phyloP scores from a whole-genome alignment of 1,140 invertebrate genomes.

The Mamestra configurata region DNA sequence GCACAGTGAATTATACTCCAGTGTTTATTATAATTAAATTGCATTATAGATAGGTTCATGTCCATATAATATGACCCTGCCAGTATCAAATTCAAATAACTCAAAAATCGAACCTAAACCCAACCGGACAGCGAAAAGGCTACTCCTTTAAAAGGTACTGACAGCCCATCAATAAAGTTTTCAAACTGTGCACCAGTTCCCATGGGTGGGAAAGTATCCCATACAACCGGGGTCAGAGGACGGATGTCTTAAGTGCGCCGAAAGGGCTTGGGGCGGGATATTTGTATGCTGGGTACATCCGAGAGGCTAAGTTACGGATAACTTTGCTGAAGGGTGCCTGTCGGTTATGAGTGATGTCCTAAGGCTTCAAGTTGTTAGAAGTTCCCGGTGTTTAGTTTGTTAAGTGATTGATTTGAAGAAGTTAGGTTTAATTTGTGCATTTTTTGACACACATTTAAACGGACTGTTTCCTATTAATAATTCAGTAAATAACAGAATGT shows the following conservation, averaged over 20 bases:
- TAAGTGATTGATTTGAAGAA: constrained; percentile 3
- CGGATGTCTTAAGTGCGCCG: constrained; percentile 68
- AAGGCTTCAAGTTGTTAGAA: constrained; percentile 11
- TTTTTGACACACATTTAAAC: too few relatives aligned
- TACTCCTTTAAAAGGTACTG: constrained; percentile 31
- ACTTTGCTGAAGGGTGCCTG: constrained; percentile 42
- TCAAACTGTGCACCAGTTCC: constrained; percentile 53
- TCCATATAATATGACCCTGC: too few relatives aligned
- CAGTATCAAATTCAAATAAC: constrained; percentile 7
- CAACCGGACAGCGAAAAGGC: constrained; percentile 21
- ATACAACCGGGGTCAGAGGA: constrained; percentile 40
- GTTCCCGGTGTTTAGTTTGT: not conserved
- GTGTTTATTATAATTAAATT: too few relatives aligned
- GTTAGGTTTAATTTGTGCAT: not conserved
- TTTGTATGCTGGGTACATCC: constrained; percentile 69
- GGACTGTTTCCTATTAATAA: too few relatives aligned
- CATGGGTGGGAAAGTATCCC: constrained; percentile 61
- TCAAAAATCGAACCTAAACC: not conserved
- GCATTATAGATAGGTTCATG: too few relatives aligned
- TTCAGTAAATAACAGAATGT: too few relatives aligned
- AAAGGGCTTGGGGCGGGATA: constrained; percentile 68
- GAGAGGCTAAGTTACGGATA: constrained; percentile 61
- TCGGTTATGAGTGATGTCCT: constrained; percentile 47
- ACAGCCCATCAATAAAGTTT: constrained; percentile 49
- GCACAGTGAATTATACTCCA: too few relatives aligned